Conservation (phyloP, 2,113 vertebrate genomes). For the Eulacestoma nigropectus region DNA sequence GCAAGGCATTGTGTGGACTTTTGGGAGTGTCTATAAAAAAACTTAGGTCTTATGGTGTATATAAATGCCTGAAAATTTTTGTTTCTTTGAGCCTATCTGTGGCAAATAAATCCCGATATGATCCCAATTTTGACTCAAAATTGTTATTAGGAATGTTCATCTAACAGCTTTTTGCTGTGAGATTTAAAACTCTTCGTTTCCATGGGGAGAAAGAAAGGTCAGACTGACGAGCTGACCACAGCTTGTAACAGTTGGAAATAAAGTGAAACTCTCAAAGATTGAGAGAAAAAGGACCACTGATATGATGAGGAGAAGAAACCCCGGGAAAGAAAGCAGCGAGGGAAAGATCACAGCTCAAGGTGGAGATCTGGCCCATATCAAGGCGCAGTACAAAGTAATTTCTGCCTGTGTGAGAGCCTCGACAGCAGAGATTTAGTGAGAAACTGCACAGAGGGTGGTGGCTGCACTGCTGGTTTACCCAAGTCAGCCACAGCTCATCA, state of each 20-base stretch:
- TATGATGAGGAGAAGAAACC: neutral
- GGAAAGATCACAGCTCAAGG: neutral
- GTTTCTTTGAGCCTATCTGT: neutral
- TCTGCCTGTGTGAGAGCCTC: neutral
- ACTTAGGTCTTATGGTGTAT: neutral
- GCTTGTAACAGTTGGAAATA: neutral
- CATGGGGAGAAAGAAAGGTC: neutral
- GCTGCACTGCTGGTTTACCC: neutral
- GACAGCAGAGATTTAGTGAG: neutral
- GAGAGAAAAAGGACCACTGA: neutral
- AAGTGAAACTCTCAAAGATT: neutral
- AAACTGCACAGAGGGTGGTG: neutral
- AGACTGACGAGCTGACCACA: neutral
- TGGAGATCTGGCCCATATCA: neutral
- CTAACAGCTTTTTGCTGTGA: neutral
- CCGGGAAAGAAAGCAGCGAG: neutral
- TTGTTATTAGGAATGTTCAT: neutral
- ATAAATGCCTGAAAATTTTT: neutral
- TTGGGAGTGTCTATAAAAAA: neutral
- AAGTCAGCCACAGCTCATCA: neutral
- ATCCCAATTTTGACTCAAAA: neutral
- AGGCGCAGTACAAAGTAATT: neutral
- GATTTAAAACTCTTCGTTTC: neutral
- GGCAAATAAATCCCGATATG: accelerated
- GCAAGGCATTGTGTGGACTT: neutral